phyloP scores from a whole-genome alignment of 1,140 invertebrate genomes.

The Dufourea novaeangliae region DNA sequence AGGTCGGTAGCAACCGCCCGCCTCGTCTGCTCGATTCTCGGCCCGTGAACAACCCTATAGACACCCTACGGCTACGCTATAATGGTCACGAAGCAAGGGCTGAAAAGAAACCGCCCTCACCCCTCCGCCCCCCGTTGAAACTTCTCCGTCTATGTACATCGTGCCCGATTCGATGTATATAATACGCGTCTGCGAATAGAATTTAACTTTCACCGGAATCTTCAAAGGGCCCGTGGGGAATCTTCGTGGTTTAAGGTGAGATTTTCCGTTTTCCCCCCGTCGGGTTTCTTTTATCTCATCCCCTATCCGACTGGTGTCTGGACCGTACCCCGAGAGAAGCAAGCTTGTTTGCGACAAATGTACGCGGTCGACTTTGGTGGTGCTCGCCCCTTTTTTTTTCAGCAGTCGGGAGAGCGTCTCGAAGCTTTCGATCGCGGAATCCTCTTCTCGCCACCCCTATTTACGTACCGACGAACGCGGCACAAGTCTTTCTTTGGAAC shows the following conservation, averaged over 20 bases:
- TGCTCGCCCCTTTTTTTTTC: constrained; percentile 21
- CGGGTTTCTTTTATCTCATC: constrained; percentile 4
- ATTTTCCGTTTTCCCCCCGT: constrained; percentile 56
- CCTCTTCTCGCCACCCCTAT: constrained; percentile 7
- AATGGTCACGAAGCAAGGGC: constrained; percentile 75
- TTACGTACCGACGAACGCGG: not conserved
- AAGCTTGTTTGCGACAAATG: constrained; percentile 63
- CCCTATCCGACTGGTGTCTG: not conserved
- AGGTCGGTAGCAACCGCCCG: constrained; percentile 72
- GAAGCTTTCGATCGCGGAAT: constrained; percentile 33
- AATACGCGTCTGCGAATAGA: constrained; percentile 54
- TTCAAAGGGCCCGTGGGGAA: constrained; percentile 57
- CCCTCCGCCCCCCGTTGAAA: constrained; percentile 41
- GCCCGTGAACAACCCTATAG: constrained; percentile 68
- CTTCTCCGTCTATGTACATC: constrained; percentile 50
- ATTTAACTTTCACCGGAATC: constrained; percentile 57
- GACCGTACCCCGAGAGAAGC: constrained; percentile 32
- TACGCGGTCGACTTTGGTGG: constrained; percentile 49
- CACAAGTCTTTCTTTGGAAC: not conserved
- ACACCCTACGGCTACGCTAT: constrained; percentile 79
- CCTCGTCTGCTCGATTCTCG: constrained; percentile 68
- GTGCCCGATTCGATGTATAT: constrained; percentile 36
- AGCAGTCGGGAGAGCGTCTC: constrained; percentile 40
- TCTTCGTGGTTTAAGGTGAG: constrained; percentile 62
- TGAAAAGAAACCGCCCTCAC: constrained; percentile 66